Base-by-base conservation (phyloP, 2,888 invertebrate genomes). In the Sphaerophoria rueppellii region DNA sequence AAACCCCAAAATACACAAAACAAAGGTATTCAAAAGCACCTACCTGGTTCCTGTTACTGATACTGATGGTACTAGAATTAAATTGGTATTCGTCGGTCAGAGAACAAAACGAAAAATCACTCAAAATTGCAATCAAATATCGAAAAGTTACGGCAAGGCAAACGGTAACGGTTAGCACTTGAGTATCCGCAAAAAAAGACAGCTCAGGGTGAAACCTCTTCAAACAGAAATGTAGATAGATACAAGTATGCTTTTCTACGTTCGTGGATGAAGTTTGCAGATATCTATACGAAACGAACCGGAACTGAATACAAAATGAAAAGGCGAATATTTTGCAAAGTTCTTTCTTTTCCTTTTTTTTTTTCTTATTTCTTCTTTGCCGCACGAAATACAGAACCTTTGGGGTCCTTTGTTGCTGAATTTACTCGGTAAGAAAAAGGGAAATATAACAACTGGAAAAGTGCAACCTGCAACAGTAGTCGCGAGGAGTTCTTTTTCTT, bases 101-200 rank as follows among this genome's bases (percentile, higher is more conserved):
- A n/a, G 12, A 12, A 34, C n/a, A 57, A 55, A 55, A 60, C 46
- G 50, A 58, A 35, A 71, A 48, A 24, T 46, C 43, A 11, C 48
- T 74, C 7, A 9, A 69, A 74, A 74, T 83, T 11, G 14, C 70
- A 75, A 74, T 83, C 74, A 79, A 70, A 74, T 77, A 77, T 79
- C 65, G 74, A 74, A 75, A 65, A 70, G 71, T 34, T 11, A 11
- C 35, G 14, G 46, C 12, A 34, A 2, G 24, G 24, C 24, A 24
- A 24, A 34, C 24, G 35, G 35, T 2, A 48, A 32, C 32, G 7
- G 54, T 50, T 43, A 60, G 65, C 24, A 67, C 65, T 60, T 72
- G 65, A 72, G 52, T 46, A 72, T 16, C 57, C 43, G 12, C 9
- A 43, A 43, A 52, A 67, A 76, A 75, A 54, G 61, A n/a, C 77